Evolutionary conservation across 1,140 invertebrate species (phyloP), one percentile per base, ranked within the genome.

Genomic region (Mamestra configurata): DNA sequence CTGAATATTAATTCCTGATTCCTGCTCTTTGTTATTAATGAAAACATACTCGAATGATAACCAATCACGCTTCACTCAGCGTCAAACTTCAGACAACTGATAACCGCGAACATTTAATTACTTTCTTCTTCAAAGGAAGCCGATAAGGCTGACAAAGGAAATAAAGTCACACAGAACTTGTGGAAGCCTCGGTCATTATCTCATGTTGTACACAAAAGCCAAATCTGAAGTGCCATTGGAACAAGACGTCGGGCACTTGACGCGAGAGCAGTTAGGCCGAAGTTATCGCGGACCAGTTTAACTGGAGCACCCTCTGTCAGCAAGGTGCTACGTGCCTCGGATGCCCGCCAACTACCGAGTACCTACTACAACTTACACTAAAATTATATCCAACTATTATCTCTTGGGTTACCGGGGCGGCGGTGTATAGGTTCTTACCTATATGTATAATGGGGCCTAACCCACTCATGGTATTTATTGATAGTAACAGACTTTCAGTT

Each of bases 321-420:
- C 43, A 79, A 79, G 76, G 71, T 71, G 76, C 77, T 83, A 85
- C 84, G 84, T 86, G 84, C 80, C 80, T 86, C 84, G 84, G 82
- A 86, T 75, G 68, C 70, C 27, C 61, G 84, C 84, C 84, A 86
- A 80, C 76, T 82, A 77, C 66, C 35, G 49, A 76, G 18, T 61
- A 77, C 49, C 40, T 72, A 11, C n/a, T 31, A 70, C 61, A 55
- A 53, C 49, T 53, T 76, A 64, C 40, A 61, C 37, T 43, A 49
- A 64, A 73, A 78, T 68, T 78, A 78, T 78, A 53, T 68, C n/a
- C 49, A 40, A 78, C 73, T 76, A 51, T 76, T 61, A 76, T 64
- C 0, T 13, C 35, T 76, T 40, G 57, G 66, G 66, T 27, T 43
- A 46, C 24, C 3, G 4, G 40, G 43, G 18, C 8, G 40, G 4